Base-by-base conservation (phyloP, 2,797 vertebrate species). In the Fundulus diaphanus region DNA sequence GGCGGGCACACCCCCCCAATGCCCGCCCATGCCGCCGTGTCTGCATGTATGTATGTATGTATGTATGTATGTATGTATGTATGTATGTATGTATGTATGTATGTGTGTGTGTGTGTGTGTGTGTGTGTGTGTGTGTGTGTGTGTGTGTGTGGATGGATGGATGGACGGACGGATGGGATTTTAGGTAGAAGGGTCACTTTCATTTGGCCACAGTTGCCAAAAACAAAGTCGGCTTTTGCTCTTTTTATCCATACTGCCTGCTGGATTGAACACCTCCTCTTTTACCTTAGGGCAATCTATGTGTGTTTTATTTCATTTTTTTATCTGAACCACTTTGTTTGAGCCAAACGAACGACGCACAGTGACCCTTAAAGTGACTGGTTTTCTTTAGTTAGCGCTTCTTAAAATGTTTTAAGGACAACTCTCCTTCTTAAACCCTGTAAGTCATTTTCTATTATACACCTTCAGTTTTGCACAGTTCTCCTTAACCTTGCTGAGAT, bases 231-330 rank as follows among this genome's bases (percentile, higher is more conserved):
- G 56, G 61, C 12, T 65, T 24, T 65, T 33, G 46, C 70, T 79
- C n/a, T 74, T 37, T 85, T 86, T 73, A 76, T 88, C 71, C 59
- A 54, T 31, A 70, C n/a, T 77, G 73, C 84, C 87, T 37, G 54
- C 84, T 82, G 74, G 52, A 57, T 72, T 68, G 70, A 72, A 69
- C 82, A 73, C 70, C 22, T 68, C 79, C 80, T 82, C 65, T 48
- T 84, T 80, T 83, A 9, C 81, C n/a, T 83, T 56, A 27, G n/a
- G 79, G 86, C 76, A 71, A 78, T n/a, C n/a, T n/a, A n/a, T n/a
- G n/a, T n/a, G n/a, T n/a, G 0, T 68, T 89, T 84, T 82, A n/a
- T n/a, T n/a, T n/a, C n/a, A n/a, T 74, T 49, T 74, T 48, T 84
- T 79, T 71, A 33, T 67, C 49, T 68, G 54, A 69, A 77, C 66